Evolutionary conservation across 2,797 vertebrate species (phyloP).

Genomic region (Ispidina picta): DNA sequence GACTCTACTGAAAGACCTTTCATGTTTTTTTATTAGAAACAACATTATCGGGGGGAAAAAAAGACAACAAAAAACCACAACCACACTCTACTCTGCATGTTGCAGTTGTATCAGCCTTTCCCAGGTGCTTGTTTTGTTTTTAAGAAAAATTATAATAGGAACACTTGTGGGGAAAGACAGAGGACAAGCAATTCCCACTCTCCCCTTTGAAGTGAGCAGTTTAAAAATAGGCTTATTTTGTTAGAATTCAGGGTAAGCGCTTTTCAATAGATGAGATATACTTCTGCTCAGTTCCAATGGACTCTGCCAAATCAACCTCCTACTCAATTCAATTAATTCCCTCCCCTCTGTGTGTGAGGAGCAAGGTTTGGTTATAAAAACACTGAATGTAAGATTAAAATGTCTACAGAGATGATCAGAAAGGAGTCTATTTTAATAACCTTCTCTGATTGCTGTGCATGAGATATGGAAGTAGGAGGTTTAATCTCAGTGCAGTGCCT

Average conservation of each 20-base stretch:
- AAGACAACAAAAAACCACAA: background rate
- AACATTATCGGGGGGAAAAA: background rate
- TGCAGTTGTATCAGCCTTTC: slow-evolving; percentile 23
- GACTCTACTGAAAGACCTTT: slow-evolving; percentile 5
- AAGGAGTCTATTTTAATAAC: slow-evolving; percentile 73
- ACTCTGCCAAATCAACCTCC: slow-evolving; percentile 69
- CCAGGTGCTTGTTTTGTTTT: slow-evolving; percentile 40
- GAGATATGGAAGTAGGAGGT: slow-evolving; percentile 51
- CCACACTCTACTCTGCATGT: background rate
- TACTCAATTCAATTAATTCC: slow-evolving; percentile 73
- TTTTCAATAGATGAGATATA: slow-evolving; percentile 46
- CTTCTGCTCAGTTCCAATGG: slow-evolving; percentile 47
- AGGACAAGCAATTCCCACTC: slow-evolving; percentile 43
- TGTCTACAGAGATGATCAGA: slow-evolving; percentile 70
- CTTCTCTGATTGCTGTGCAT: slow-evolving; percentile 55
- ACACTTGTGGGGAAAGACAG: slow-evolving; percentile 4
- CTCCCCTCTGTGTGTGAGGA: slow-evolving; percentile 47
- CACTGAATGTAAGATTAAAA: slow-evolving; percentile 71
- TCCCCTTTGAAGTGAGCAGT: slow-evolving; percentile 43
- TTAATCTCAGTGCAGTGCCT: slow-evolving; percentile 65
- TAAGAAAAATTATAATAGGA: slow-evolving; percentile 38
- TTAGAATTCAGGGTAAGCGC: slow-evolving; percentile 60
- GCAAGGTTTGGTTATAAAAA: slow-evolving; percentile 71
- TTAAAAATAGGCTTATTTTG: slow-evolving; percentile 66
- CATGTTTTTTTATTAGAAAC: background rate